phyloP scores from a whole-genome alignment of 2,797 vertebrate species.

The Pachyuromys duprasi region DNA sequence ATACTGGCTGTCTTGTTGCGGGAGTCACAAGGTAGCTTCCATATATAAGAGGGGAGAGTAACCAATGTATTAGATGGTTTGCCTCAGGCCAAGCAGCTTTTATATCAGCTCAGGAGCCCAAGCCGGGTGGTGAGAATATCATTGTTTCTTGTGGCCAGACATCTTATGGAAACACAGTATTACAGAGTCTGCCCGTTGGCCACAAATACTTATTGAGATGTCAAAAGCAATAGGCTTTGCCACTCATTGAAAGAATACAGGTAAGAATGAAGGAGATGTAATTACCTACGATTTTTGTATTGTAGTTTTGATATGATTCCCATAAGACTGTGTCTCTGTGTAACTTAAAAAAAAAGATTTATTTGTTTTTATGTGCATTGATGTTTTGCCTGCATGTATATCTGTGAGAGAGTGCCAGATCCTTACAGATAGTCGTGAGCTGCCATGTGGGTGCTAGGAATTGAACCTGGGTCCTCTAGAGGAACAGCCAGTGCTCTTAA shows the following conservation, averaged over 20 bases:
- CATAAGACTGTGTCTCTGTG: neutral
- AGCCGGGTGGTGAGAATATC: no score
- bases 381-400: no score
- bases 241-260: constrained; percentile 15
- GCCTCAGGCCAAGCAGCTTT: neutral
- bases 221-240: neutral
- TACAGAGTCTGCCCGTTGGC: neutral
- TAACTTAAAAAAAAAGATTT: neutral
- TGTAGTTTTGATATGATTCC: constrained; percentile 16
- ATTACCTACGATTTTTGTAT: neutral
- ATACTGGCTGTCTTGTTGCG: neutral
- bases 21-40: neutral
- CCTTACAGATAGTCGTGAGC: no score
- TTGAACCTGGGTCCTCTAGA: no score
- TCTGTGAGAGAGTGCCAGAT: no score
- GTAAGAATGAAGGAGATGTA: neutral
- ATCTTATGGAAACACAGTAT: neutral
- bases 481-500: no score
- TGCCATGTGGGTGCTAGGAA: no score
- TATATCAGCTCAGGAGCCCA: neutral
- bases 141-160: neutral
- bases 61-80: neutral
- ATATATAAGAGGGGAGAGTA: neutral
- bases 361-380: no score
- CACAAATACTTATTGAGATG: neutral